phyloP scores from a whole-genome alignment of 64 coral and sea anemone genomes.

The Stichodactyla helianthus region DNA sequence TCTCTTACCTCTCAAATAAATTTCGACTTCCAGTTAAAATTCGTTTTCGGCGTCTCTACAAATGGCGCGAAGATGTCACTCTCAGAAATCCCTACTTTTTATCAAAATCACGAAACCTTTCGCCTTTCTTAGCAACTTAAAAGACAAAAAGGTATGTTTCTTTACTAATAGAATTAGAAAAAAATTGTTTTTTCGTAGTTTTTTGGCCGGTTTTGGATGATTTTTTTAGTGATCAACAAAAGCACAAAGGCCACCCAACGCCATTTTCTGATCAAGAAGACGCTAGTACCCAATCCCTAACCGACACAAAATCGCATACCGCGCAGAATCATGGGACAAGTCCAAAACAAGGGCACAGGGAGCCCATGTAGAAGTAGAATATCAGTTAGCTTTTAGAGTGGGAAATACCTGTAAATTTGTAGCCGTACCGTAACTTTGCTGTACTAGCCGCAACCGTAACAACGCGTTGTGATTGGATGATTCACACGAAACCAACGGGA shows the following conservation, averaged over 20 bases:
- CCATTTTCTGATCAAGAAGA: not conserved
- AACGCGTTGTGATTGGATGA: too few species aligned
- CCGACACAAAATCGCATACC: not conserved
- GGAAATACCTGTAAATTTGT: too few species aligned
- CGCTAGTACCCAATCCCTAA: constrained; percentile 2
- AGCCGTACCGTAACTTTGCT: too few species aligned
- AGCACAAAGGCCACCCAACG: constrained; percentile 3
- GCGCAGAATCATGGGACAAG: not conserved
- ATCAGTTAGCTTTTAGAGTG: too few species aligned
- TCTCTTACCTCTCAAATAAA: not conserved
- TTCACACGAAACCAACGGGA: too few species aligned
- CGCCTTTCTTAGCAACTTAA: not conserved
- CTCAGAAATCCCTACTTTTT: not conserved
- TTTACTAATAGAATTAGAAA: not conserved
- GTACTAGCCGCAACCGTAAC: too few species aligned
- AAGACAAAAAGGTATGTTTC: not conserved
- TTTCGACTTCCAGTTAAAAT: not conserved
- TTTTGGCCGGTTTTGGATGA: not conserved
- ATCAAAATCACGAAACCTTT: not conserved
- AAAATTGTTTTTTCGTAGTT: not conserved
- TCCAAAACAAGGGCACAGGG: too few species aligned
- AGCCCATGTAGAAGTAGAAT: too few species aligned
- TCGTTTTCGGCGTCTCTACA: not conserved
- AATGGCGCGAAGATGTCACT: not conserved
- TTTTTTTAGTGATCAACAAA: not conserved